Evolutionary conservation across 2,797 vertebrate genomes (phyloP), one percentile per base, ranked within the genome.

Genomic region (Melanotaenia boesemani): DNA sequence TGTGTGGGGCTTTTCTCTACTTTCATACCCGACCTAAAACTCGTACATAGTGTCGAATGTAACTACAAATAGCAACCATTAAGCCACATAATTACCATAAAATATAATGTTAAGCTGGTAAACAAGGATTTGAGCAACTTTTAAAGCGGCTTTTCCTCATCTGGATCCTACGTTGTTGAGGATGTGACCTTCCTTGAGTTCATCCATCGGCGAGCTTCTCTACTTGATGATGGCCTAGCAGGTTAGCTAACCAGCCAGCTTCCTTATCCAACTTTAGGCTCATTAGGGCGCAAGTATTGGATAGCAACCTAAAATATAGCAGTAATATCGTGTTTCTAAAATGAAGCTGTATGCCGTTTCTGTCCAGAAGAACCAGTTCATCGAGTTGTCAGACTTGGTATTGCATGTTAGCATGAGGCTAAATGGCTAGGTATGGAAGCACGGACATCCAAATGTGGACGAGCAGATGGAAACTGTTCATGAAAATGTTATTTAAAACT

Each of bases 121-220:
- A 48, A 46, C 12, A 16, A 48, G 70, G 56, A 16, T n/a, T 22
- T 1, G 55, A 8, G 52, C 24, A 84, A 83, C 80, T 88, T 87
- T 89, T 88, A 34, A 26, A 37, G 24, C 41, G 30, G 71, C 71
- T 85, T 83, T 83, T 80, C 75, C 75, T 74, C 72, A 67, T 61
- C 59, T 61, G 77, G 84, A 66, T 86, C 81, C 84, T 71, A 70
- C 90, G 83, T 70, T 87, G 84, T 89, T 83, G 88, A 90, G 89
- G 93, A 94, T 93, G 93, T 93, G 93, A 93, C 93, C 93, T 94
- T 94, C 93, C 91, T 76, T 88, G 84, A 93, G 88, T 91, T 84
- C 92, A 92, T 92, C 90, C 90, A 82, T 91, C 91, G 78, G 84
- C 66, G 77, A 89, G 86, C 85, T 84, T 87, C 83, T 84, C 63